Percentiles rank a stretch among this genome's conserved stretches.
Evolutionary conservation across 2,797 vertebrate genomes (phyloP).

Genomic region (Diglossa cyanea): DNA sequence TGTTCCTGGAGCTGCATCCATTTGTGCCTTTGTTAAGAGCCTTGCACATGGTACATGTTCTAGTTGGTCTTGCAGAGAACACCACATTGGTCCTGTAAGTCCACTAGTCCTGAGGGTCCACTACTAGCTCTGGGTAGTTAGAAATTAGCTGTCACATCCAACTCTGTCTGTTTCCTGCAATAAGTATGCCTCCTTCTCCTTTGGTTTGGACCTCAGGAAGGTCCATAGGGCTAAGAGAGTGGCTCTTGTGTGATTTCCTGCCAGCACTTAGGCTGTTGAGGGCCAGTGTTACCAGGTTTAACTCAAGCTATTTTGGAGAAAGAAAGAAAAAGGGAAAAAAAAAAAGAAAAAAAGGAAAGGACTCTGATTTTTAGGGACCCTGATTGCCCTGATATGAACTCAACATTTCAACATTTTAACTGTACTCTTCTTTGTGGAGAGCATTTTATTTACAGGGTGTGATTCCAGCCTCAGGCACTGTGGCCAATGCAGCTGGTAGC

Average conservation of each 20-base stretch:
- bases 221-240: not conserved
- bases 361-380: not conserved
- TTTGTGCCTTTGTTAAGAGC: not conserved
- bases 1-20: not conserved
- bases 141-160: not conserved
- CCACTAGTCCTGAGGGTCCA: not conserved
- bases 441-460: not conserved
- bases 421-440: not conserved
- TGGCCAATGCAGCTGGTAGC: not conserved
- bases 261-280: not conserved
- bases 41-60: rapidly evolving
- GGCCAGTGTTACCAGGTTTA: not conserved
- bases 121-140: not conserved
- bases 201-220: not conserved
- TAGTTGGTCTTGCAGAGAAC: not conserved
- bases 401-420: not conserved
- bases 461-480: not conserved
- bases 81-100: not conserved
- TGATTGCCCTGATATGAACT: not conserved
- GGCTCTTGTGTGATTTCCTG: not conserved
- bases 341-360: not conserved
- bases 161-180: not conserved
- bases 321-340: not conserved
- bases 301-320: not conserved
- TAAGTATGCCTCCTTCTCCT: not conserved